Evolutionary conservation across 2,113 vertebrate genomes (phyloP).

Genomic region (Sinosuthora webbiana): DNA sequence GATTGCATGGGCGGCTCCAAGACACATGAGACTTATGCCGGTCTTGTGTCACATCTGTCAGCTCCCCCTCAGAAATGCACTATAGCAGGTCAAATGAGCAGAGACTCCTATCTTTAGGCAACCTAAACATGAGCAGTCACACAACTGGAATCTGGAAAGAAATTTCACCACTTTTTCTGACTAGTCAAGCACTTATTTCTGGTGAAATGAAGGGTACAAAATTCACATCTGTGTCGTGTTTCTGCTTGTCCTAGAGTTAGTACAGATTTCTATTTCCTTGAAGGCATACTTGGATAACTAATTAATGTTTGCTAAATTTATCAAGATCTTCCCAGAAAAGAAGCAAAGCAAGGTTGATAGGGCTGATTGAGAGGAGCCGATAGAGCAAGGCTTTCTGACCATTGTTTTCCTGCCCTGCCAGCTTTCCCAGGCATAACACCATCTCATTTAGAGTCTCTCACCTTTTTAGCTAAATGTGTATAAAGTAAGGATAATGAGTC

Average conservation of each 20-base stretch:
- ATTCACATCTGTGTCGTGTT: background rate
- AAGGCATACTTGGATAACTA: background rate
- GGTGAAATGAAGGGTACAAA: background rate
- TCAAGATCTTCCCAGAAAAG: background rate
- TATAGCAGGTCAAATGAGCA: background rate
- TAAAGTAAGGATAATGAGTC: background rate
- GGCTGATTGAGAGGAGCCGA: accelerated
- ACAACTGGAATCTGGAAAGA: background rate
- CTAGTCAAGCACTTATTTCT: background rate
- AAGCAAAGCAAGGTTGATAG: background rate
- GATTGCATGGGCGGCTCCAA: background rate
- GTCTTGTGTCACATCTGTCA: background rate
- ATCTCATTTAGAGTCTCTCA: background rate
- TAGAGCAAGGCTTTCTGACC: background rate
- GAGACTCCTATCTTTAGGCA: background rate
- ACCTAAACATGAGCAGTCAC: background rate
- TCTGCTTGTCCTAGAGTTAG: background rate
- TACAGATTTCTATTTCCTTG: background rate
- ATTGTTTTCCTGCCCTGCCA: background rate
- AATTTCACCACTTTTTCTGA: background rate
- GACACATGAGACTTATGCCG: accelerated
- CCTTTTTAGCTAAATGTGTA: background rate
- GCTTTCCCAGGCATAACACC: background rate
- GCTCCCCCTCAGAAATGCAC: background rate
- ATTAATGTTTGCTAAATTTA: background rate